A percentile compares a stretch with the other conserved stretches of the same genome.
phyloP scores from a whole-genome alignment of 1,140 invertebrate genomes.

The Philopotamus ludificatus region DNA sequence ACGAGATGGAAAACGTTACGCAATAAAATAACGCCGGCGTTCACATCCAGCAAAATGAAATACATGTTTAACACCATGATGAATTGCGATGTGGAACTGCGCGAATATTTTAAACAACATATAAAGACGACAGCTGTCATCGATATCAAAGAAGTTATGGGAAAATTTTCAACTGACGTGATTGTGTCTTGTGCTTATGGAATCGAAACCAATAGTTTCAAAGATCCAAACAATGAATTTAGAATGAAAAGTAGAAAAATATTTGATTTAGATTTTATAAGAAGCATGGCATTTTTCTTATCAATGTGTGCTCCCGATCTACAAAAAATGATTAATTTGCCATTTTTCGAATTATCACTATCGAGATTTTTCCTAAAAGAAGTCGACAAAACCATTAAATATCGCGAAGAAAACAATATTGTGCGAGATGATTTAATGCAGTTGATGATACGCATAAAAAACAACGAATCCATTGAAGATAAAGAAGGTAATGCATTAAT shows the following conservation, averaged over 20 bases:
- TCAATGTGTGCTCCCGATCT: conserved; percentile 36
- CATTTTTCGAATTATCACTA: conserved; percentile 43
- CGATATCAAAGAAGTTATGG: conserved; percentile 47
- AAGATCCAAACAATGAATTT: conserved; percentile 42
- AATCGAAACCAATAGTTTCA: conserved; percentile 44
- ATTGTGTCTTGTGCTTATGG: conserved; percentile 49
- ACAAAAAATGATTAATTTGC: conserved; percentile 25
- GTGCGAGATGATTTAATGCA: conserved; percentile 59
- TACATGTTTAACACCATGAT: conserved; percentile 53
- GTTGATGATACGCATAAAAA: conserved; percentile 48
- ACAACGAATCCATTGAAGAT: conserved; percentile 47
- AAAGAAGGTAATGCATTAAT: conserved; percentile 35
- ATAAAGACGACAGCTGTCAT: conserved; percentile 50
- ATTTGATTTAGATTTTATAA: conserved; percentile 23
- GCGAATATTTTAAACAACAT: conserved; percentile 44
- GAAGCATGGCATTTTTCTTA: conserved; percentile 29
- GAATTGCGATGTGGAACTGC: conserved; percentile 46
- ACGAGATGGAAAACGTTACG: conserved; percentile 58
- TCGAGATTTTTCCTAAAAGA: conserved; percentile 56
- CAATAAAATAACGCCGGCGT: conserved; percentile 56
- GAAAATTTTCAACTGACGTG: conserved; percentile 43
- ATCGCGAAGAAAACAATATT: conserved; percentile 45
- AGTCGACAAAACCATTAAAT: conserved; percentile 52
- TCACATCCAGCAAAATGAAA: conserved; percentile 62
- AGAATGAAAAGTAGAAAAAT: conserved; percentile 43